Evolutionary conservation across 2,797 vertebrate genomes (phyloP), one percentile per base, ranked within the genome.

Genomic region (Centroberyx gerrardi): DNA sequence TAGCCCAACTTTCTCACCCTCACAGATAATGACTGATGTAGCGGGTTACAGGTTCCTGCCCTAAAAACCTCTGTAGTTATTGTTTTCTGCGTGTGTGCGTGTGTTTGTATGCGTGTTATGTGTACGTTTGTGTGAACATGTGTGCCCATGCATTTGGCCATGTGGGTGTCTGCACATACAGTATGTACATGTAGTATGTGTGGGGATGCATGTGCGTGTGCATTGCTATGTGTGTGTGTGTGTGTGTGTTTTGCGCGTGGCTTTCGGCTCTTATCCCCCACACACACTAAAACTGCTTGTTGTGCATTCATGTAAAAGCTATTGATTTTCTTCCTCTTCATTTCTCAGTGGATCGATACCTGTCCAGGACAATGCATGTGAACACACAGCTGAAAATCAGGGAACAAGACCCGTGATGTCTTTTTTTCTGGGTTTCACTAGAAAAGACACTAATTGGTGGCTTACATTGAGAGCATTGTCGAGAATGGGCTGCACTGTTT

Each of bases 231-330:
- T 36, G 42, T 48, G 60, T 64, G 73, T 48, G 60, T 64, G 73
- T 85, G 87, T 52, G 36, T 66, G 64, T 17, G 9, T 22, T 68
- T 54, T 72, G 62, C 67, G 46, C 36, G 8, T 65, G 55, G 63
- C 69, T 76, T 83, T 90, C 59, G 61, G 74, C 62, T 74, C 74
- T 73, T 31, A 72, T 80, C 60, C 28, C 69, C 61, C 62, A 17
- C 75, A 62, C 74, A 53, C 61, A 66, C 62, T 76, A 62, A 93
- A 94, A 91, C 85, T 91, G 93, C 94, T 94, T 89, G 84, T 83
- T 88, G 87, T 91, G 92, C 91, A 91, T 93, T 93, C 89, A 93
- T 94, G 90, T 94, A 90, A 94, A 93, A 94, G 85, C 85, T 92
- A 95, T 95, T 85, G 94, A 95, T 94, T 92, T 83, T 62, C 76